phyloP scores from a whole-genome alignment of 2,113 vertebrate genomes.

The Nothocercus nigrocapillus region DNA sequence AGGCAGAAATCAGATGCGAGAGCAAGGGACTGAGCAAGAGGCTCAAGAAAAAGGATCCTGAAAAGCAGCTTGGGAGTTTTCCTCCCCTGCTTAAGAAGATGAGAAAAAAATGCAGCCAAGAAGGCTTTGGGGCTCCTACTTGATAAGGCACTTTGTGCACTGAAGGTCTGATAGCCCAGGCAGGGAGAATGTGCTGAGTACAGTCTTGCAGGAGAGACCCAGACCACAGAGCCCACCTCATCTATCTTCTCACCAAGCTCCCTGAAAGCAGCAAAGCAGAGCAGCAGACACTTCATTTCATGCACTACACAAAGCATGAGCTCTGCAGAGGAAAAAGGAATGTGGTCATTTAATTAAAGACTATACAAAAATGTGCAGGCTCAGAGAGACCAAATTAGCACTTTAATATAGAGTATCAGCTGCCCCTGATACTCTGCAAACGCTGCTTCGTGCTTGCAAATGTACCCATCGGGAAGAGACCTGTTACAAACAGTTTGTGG shows the following conservation, averaged over 20 bases:
- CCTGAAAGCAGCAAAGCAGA: background rate
- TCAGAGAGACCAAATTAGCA: background rate
- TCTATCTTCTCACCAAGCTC: background rate
- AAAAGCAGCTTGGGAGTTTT: background rate
- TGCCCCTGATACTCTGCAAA: background rate
- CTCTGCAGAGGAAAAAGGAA: background rate
- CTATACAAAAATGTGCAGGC: background rate
- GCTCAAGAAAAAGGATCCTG: background rate
- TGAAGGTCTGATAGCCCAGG: background rate
- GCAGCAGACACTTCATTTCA: background rate
- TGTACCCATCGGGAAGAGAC: fast-evolving
- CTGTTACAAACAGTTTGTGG: background rate
- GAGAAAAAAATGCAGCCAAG: background rate
- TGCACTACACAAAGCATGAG: fast-evolving
- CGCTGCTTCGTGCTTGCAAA: background rate
- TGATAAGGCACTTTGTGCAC: background rate
- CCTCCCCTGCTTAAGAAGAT: background rate
- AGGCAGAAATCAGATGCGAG: background rate
- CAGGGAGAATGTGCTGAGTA: background rate
- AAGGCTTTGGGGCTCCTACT: background rate
- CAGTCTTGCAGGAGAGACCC: fast-evolving
- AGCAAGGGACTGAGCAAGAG: background rate
- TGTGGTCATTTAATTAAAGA: background rate
- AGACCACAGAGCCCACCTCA: background rate
- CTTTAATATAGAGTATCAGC: too few relatives aligned